phyloP scores from a whole-genome alignment of 2,888 invertebrate species.

The Drosophila trichaetosa region DNA sequence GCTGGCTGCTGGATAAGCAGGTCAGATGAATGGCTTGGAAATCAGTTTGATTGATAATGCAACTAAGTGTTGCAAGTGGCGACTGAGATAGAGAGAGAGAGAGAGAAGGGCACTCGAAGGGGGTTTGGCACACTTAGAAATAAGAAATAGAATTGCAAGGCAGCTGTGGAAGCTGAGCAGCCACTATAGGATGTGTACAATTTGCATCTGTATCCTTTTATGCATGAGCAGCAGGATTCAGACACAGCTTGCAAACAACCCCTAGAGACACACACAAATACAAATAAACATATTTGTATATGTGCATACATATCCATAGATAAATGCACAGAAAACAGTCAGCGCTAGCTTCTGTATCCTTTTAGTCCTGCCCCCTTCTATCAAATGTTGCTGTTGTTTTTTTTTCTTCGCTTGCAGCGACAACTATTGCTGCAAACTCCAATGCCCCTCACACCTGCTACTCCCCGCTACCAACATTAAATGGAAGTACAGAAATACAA shows the following conservation, averaged over 20 bases:
- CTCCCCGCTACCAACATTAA: conserved; percentile 22
- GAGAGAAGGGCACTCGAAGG: background rate
- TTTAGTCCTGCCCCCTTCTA: conserved; percentile 10
- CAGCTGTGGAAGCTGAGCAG: conserved; percentile 24
- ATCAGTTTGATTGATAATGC: conserved; percentile 83
- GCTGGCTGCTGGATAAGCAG: conserved; percentile 33
- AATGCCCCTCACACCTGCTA: background rate
- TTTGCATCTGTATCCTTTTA: conserved; percentile 75
- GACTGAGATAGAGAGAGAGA: conserved; percentile 3
- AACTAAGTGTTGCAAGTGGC: conserved; percentile 69
- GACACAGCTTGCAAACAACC: conserved; percentile 43
- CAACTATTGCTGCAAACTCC: conserved; percentile 54
- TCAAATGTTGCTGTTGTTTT: conserved; percentile 2
- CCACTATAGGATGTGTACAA: conserved; percentile 57
- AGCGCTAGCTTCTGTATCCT: conserved; percentile 36
- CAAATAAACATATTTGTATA: conserved; percentile 11
- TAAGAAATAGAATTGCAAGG: conserved; percentile 59
- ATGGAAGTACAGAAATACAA: conserved; percentile 33
- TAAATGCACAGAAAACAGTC: conserved; percentile 69
- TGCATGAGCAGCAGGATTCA: conserved; percentile 58
- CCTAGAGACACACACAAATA: conserved; percentile 26
- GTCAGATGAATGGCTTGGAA: conserved; percentile 56
- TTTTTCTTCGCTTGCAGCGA: conserved; percentile 62
- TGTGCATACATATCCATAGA: conserved; percentile 28
- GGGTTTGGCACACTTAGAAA: conserved; percentile 41